These are phyloP conservation scores for Chloroceryle inda DNA, from an alignment of 2,797 vertebrate genomes.

Conservation along the genomic window DNA sequence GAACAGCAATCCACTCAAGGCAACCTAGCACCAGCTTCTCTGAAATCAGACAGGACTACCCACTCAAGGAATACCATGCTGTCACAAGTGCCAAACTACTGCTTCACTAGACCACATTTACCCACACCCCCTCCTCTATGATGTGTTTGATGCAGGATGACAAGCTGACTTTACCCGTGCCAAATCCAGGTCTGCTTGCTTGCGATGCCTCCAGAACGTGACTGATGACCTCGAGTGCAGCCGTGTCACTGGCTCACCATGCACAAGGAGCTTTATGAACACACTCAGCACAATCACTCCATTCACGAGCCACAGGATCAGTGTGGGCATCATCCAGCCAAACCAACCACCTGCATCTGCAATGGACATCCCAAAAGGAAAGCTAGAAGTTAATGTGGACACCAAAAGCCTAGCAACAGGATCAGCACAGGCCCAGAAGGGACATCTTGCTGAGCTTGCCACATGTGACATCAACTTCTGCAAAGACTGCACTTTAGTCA, in stretches of 20 bases:
- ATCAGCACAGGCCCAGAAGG: fast-evolving
- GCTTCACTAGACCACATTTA: not conserved
- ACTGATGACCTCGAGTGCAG: constrained; percentile 94
- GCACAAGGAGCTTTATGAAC: constrained; percentile 92
- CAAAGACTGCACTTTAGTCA: not conserved
- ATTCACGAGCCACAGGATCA: constrained; percentile 94
- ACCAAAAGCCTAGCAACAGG: not conserved
- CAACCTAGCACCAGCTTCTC: not conserved
- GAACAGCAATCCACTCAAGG: not conserved
- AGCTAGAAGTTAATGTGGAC: not conserved
- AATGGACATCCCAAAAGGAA: not conserved
- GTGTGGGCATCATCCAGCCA: constrained; percentile 94
- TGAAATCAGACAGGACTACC: not conserved
- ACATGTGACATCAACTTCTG: not conserved
- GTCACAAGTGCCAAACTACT: not conserved
- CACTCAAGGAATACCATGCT: not conserved
- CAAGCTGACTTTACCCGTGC: constrained; percentile 82
- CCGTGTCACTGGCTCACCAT: constrained; percentile 93
- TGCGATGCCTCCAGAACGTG: constrained; percentile 96
- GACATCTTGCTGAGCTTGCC: not conserved
- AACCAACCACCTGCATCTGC: constrained; percentile 86
- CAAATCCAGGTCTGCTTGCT: constrained; percentile 94
- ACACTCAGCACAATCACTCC: constrained; percentile 94
- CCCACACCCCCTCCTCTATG: not conserved
- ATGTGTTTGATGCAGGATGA: not conserved